phyloP scores from a whole-genome alignment of 2,888 invertebrate genomes.

The Parnassius glacialis region DNA sequence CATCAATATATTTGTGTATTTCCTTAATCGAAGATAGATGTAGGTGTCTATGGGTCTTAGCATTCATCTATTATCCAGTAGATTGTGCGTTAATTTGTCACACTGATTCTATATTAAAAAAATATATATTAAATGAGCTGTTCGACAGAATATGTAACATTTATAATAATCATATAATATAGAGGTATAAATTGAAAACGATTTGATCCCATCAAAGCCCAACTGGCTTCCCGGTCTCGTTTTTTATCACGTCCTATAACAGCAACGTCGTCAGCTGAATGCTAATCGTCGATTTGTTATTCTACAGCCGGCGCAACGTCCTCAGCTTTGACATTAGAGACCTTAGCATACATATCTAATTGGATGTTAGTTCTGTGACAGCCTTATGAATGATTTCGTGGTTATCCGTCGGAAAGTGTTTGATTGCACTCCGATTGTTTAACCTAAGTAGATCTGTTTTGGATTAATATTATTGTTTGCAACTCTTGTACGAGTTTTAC shows the following conservation, averaged over 20 bases:
- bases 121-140: too few species aligned
- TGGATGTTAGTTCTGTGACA: slow-evolving; percentile 10
- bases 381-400: slow-evolving; percentile 1
- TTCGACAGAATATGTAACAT: neutral
- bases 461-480: neutral
- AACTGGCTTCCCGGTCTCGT: slow-evolving; percentile 7
- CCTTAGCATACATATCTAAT: slow-evolving; percentile 27
- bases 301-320: slow-evolving; percentile 21
- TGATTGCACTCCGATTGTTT: neutral
- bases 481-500: too few species aligned
- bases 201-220: slow-evolving; percentile 1
- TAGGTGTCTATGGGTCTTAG: too few species aligned
- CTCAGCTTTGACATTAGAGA: slow-evolving; percentile 29
- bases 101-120: too few species aligned
- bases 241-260: slow-evolving; percentile 33
- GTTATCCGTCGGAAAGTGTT: slow-evolving; percentile 8
- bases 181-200: slow-evolving; percentile 12
- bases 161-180: neutral
- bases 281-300: slow-evolving; percentile 31
- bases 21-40: too few species aligned
- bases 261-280: slow-evolving; percentile 25
- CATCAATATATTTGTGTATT: too few species aligned
- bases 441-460: neutral
- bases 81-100: too few species aligned
- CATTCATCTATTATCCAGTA: too few species aligned